Evolutionary conservation across 2,797 vertebrate genomes (phyloP).

Genomic region (Todus mexicanus): DNA sequence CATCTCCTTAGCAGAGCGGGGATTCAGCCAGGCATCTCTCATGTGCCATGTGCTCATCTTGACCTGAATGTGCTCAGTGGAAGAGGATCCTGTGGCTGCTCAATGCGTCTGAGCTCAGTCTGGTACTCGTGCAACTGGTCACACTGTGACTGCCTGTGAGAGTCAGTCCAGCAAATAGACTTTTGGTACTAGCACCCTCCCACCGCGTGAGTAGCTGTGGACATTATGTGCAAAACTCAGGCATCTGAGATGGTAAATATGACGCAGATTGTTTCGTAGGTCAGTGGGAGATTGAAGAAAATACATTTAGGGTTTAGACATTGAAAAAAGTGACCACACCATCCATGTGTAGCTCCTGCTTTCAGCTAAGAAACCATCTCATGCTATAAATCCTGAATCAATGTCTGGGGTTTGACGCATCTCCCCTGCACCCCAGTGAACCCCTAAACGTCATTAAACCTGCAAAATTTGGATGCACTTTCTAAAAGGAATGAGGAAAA

Average conservation of each 20-base stretch:
- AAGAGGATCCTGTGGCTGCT: neutral
- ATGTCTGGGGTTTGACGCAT: neutral
- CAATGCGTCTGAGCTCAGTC: accelerated
- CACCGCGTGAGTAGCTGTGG: neutral
- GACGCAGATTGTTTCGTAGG: neutral
- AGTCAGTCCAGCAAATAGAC: neutral
- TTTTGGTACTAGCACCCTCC: neutral
- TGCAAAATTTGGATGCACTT: neutral
- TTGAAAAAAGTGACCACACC: neutral
- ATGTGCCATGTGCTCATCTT: neutral
- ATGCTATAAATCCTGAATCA: neutral
- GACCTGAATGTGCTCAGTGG: neutral
- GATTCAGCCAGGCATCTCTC: neutral
- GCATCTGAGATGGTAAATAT: neutral
- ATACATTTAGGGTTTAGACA: neutral
- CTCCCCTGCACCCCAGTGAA: neutral
- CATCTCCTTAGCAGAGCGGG: neutral
- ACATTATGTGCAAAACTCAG: neutral
- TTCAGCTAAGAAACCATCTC: neutral
- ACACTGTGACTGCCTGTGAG: neutral
- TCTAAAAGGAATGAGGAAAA: neutral
- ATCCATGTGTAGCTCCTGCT: neutral
- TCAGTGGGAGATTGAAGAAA: neutral
- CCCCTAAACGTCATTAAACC: neutral
- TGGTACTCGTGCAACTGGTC: neutral